phyloP scores from a whole-genome alignment of 1,140 invertebrate genomes.

The Drosophila eugracilis region DNA sequence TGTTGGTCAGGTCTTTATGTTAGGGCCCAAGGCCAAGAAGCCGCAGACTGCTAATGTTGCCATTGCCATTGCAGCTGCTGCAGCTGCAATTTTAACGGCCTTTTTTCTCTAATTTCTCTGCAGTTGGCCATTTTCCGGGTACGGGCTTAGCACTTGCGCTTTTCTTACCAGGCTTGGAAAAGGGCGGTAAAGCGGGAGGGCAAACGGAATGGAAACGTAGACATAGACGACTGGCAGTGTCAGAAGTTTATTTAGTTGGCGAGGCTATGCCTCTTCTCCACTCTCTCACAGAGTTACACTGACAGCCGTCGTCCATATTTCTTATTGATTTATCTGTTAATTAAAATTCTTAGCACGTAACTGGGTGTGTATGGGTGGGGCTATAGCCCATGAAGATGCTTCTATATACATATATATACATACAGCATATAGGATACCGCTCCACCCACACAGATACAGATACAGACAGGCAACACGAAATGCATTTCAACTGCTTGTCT shows the following conservation, averaged over 20 bases:
- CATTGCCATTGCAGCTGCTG: conserved; percentile 36
- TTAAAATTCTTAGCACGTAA: conserved; percentile 83
- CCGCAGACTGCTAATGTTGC: conserved; percentile 39
- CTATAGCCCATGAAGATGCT: conserved; percentile 31
- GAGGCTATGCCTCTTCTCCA: conserved; percentile 10
- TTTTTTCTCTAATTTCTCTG: conserved; percentile 73
- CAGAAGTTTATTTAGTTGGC: conserved; percentile 76
- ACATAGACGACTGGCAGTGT: conserved; percentile 50
- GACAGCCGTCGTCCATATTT: conserved; percentile 82
- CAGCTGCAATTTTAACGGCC: conserved; percentile 71
- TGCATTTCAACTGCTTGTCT: conserved; percentile 80
- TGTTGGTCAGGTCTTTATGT: conserved; percentile 31
- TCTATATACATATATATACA: conserved; percentile 21
- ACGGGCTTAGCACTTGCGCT: conserved; percentile 62
- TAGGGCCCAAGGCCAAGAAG: conserved; percentile 47
- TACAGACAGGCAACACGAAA: conserved; percentile 69
- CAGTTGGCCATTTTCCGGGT: conserved; percentile 57
- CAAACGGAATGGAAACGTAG: conserved; percentile 35
- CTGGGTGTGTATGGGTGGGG: conserved; percentile 57
- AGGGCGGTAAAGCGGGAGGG: background rate
- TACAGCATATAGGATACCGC: conserved; percentile 33
- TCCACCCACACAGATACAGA: conserved; percentile 14
- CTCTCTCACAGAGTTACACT: conserved; percentile 53
- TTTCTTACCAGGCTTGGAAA: conserved; percentile 46
- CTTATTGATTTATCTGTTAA: conserved; percentile 84